Evolutionary conservation across 1,140 invertebrate genomes (phyloP).

Genomic region (Stegodyphus mimosarum): DNA sequence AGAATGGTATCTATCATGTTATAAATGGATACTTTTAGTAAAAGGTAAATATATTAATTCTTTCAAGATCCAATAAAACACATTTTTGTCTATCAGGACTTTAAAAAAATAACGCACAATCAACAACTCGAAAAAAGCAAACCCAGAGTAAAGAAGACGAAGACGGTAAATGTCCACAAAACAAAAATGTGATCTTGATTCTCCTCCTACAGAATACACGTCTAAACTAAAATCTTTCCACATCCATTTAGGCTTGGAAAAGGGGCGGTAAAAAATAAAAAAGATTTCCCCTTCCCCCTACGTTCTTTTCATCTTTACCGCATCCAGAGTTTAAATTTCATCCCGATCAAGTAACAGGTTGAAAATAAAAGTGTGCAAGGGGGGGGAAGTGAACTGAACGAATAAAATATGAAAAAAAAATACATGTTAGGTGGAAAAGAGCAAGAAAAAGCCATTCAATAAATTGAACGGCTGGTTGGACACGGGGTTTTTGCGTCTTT

Average conservation of each 20-base stretch:
- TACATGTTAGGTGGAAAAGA: neutral
- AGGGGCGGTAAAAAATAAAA: neutral
- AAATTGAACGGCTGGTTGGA: conserved; percentile 58
- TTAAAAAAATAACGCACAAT: too few species aligned
- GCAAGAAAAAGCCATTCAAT: conserved; percentile 55
- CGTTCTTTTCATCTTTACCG: conserved; percentile 23
- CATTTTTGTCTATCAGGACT: too few species aligned
- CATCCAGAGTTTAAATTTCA: conserved; percentile 45
- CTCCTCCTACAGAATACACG: too few species aligned
- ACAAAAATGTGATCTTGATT: too few species aligned
- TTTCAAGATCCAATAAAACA: too few species aligned
- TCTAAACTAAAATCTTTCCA: neutral
- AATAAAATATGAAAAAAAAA: conserved; percentile 19
- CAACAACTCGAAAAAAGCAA: too few species aligned
- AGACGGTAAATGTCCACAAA: too few species aligned
- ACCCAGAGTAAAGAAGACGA: too few species aligned
- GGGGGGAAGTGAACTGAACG: neutral
- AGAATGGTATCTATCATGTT: too few species aligned
- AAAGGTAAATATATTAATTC: too few species aligned
- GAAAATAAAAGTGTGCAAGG: conserved; percentile 7
- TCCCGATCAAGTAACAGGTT: conserved; percentile 52
- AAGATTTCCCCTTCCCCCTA: neutral
- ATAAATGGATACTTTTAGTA: too few species aligned
- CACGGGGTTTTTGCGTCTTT: conserved; percentile 36
- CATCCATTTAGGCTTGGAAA: conserved; percentile 19